phyloP scores from a whole-genome alignment of 1,140 invertebrate genomes.

The Scaptomyza pallida region DNA sequence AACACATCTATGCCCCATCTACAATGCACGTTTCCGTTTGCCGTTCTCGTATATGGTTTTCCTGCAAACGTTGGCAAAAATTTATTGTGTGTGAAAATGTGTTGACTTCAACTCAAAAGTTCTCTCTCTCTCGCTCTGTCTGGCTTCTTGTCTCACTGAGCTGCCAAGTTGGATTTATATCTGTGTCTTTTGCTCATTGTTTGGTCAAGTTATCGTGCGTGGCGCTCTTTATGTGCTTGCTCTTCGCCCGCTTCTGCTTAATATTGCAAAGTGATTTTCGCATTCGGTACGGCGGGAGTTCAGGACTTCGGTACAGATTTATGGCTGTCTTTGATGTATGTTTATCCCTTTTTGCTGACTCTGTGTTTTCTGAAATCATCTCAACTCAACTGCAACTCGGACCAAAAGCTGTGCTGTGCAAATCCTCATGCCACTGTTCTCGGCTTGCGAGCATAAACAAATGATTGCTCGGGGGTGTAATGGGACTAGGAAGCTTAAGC shows the following conservation, averaged over 20 bases:
- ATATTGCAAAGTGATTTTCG: slow-evolving; percentile 61
- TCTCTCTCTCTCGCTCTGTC: slow-evolving; percentile 31
- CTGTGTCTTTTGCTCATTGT: slow-evolving; percentile 49
- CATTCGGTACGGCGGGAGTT: slow-evolving; percentile 28
- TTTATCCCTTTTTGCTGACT: slow-evolving; percentile 63
- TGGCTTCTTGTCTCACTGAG: slow-evolving; percentile 10
- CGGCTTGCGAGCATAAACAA: slow-evolving; percentile 39
- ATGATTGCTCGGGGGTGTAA: slow-evolving; percentile 44
- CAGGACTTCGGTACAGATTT: slow-evolving; percentile 41
- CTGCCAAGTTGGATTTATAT: slow-evolving; percentile 77
- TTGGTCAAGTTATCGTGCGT: slow-evolving; percentile 76
- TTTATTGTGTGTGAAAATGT: slow-evolving; percentile 82
- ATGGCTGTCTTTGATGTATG: slow-evolving; percentile 64
- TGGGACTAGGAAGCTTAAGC: slow-evolving; percentile 48
- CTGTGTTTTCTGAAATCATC: slow-evolving; percentile 31
- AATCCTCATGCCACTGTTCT: slow-evolving; percentile 9
- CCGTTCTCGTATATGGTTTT: slow-evolving; percentile 34
- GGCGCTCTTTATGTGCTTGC: slow-evolving; percentile 51
- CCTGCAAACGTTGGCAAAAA: slow-evolving; percentile 71
- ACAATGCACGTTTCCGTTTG: slow-evolving; percentile 29
- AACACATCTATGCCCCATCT: not conserved
- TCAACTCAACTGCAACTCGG: slow-evolving; percentile 1
- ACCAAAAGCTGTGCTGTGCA: not conserved
- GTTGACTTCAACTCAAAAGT: slow-evolving; percentile 80
- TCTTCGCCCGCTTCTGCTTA: slow-evolving; percentile 31